Conservation (phyloP, 2,888 invertebrate species). For the Hipparchia sbordonii region DNA sequence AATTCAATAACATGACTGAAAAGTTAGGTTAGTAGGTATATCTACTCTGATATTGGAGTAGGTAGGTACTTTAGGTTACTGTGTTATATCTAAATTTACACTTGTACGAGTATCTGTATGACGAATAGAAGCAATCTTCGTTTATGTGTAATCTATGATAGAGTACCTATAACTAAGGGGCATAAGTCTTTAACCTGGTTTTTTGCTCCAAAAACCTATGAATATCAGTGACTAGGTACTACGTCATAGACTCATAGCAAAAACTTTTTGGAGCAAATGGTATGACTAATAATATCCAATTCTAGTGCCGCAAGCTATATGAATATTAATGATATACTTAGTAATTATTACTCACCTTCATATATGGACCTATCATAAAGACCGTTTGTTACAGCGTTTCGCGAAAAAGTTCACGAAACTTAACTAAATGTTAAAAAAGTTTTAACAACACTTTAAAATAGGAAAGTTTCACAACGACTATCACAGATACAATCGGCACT, state of each 20-base stretch:
- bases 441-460: slow-evolving; percentile 59
- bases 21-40: slow-evolving; percentile 7
- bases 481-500: slow-evolving; percentile 71
- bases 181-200: slow-evolving; percentile 30
- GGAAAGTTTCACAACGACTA: slow-evolving; percentile 55
- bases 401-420: slow-evolving; percentile 80
- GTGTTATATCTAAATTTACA: not conserved
- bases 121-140: not conserved
- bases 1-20: not conserved
- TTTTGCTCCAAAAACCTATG: slow-evolving; percentile 32
- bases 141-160: not conserved
- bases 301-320: not conserved
- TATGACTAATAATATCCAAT: slow-evolving; percentile 19
- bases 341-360: slow-evolving; percentile 71
- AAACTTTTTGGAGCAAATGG: slow-evolving; percentile 17
- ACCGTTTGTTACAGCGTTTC: slow-evolving; percentile 68
- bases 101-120: not conserved
- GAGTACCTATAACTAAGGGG: not conserved
- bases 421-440: slow-evolving; percentile 51
- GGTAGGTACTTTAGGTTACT: not conserved
- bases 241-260: slow-evolving; percentile 13
- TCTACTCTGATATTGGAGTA: not conserved
- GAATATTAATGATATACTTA: not conserved
- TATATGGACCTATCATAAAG: slow-evolving; percentile 83
- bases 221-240: slow-evolving; percentile 12